Percentiles rank a stretch among this genome's conserved stretches.
These are phyloP conservation scores for Papilio machaon DNA, from an alignment of 1,140 invertebrate species.

Conservation along the genomic window DNA sequence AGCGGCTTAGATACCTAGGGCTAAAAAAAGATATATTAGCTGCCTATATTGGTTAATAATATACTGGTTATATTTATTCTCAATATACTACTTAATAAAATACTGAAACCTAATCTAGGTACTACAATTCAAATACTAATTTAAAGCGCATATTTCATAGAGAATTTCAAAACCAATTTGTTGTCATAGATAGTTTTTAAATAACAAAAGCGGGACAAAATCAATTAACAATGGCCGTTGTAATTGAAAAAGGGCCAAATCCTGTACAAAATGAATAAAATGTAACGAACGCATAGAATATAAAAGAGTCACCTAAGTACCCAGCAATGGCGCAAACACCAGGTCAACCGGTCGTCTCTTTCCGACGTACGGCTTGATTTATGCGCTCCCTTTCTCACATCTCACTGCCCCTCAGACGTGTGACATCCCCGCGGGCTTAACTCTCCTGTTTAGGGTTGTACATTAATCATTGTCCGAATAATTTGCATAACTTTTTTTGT, in stretches of 20 bases:
- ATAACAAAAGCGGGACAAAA: neutral
- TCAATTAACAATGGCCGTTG: slow-evolving; percentile 30
- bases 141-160: neutral
- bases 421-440: slow-evolving; percentile 75
- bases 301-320: slow-evolving; percentile 52
- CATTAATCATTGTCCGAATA: slow-evolving; percentile 29
- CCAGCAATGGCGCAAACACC: slow-evolving; percentile 39
- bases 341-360: slow-evolving; percentile 47
- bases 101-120: no score
- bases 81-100: no score
- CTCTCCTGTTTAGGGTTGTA: slow-evolving; percentile 67
- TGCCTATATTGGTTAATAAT: no score
- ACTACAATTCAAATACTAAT: neutral
- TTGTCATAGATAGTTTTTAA: neutral
- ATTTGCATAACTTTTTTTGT: neutral
- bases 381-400: slow-evolving; percentile 66
- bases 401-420: slow-evolving; percentile 71
- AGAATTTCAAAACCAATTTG: neutral
- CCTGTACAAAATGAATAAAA: slow-evolving; percentile 55
- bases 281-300: slow-evolving; percentile 53
- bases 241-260: slow-evolving; percentile 50
- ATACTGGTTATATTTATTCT: no score
- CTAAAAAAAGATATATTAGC: no score
- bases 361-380: slow-evolving; percentile 45
- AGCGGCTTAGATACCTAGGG: no score